phyloP scores from a whole-genome alignment of 2,113 vertebrate species.

The Elachura formosa region DNA sequence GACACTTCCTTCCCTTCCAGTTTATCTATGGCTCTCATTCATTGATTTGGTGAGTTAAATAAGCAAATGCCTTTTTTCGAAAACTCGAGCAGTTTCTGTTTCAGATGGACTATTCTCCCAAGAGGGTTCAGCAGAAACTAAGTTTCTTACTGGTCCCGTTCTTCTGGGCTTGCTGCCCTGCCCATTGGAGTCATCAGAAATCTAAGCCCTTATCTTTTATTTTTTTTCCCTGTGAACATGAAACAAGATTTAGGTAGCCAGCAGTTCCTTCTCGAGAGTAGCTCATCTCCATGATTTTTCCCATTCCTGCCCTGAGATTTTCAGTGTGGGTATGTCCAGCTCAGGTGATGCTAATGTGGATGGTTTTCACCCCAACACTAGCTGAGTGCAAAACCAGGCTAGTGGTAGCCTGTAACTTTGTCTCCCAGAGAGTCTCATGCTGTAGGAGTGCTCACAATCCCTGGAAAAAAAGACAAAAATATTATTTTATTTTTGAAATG shows the following conservation, averaged over 20 bases:
- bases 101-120: not conserved
- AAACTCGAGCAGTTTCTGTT: not conserved
- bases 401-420: not conserved
- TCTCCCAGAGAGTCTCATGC: not conserved
- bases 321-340: not conserved
- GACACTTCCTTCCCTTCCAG: not conserved
- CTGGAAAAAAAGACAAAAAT: not conserved
- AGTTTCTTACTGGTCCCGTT: not conserved
- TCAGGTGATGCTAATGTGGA: not conserved
- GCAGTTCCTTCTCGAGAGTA: not conserved
- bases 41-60: not conserved
- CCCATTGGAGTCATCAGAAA: not conserved
- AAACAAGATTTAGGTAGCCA: not conserved
- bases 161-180: not conserved
- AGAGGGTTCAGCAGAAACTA: not conserved
- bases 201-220: not conserved
- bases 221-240: not conserved
- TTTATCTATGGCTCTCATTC: not conserved
- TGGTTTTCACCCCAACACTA: not conserved
- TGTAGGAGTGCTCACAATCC: accelerated
- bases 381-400: accelerated
- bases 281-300: not conserved
- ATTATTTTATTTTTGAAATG: not conserved
- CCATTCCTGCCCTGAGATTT: not conserved
- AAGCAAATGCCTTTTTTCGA: not conserved